Conservation (phyloP, 2,888 invertebrate species). For the Tachystola acroxantha region DNA sequence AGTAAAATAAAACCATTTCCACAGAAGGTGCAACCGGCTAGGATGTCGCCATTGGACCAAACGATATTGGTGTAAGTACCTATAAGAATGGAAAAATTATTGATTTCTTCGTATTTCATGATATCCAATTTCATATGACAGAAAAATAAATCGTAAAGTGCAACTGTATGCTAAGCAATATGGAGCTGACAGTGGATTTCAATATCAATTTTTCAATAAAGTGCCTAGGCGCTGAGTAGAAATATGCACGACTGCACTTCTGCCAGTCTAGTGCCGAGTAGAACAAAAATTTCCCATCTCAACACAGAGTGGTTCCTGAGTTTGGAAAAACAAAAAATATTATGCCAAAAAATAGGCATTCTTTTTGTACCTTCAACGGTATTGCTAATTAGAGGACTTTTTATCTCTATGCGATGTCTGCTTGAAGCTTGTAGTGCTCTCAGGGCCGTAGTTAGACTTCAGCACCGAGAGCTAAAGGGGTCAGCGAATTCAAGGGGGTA, state of each 20-base stretch:
- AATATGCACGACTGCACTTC: slow-evolving; percentile 12
- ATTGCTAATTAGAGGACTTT: slow-evolving; percentile 65
- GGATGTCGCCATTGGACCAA: no score
- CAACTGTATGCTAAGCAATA: slow-evolving; percentile 7
- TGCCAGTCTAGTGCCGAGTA: slow-evolving; percentile 2
- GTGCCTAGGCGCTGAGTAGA: slow-evolving; percentile 8
- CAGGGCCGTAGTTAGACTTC: no score
- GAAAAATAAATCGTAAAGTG: neutral
- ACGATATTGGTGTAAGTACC: no score
- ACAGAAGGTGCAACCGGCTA: no score
- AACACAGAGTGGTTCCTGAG: neutral
- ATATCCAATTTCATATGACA: no score
- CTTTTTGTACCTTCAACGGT: slow-evolving; percentile 37
- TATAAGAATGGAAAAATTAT: no score
- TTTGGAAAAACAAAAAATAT: neutral
- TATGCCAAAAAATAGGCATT: slow-evolving; percentile 32
- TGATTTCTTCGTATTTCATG: no score
- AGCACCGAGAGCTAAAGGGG: no score
- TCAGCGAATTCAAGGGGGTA: no score
- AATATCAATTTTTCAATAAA: slow-evolving; percentile 16
- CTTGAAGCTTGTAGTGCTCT: slow-evolving; percentile 40
- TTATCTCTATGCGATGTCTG: slow-evolving; percentile 35
- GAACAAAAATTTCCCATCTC: neutral
- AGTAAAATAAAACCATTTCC: no score
- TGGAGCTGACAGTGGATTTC: slow-evolving; percentile 13